Evolutionary conservation across 2,797 vertebrate genomes (phyloP), one percentile per base, ranked within the genome.

Genomic region (Muscicapa striata): DNA sequence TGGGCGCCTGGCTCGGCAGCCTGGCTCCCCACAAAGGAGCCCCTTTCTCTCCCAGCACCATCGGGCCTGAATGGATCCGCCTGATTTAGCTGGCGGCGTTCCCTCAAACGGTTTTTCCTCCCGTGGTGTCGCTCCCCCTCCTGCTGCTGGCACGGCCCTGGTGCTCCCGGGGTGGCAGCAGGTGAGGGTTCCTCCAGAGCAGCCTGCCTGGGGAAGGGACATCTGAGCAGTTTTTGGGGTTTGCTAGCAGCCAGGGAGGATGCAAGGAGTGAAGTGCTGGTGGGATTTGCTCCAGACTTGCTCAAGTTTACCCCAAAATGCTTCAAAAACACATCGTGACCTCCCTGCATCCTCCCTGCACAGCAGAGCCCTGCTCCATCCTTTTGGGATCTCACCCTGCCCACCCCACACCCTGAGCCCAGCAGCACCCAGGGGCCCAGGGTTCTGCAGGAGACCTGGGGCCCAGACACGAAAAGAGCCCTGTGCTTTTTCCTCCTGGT

Each of bases 31-130:
- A 93, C 93, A 94, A 89, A 93, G 87, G 76, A 30, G 0, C 66
- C 90, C 87, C 89, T 93, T 93, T 95, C 91, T 95, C 91, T 94
- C 74, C 2, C 0, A 15, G 51, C 70, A 78, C 43, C 38, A 12
- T 45, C 4, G 32, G 68, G 34, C 23, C 87, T 91, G 83, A 95
- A 96, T 95, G 93, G 27, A 94, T 58, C 80, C 10, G 32, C 54
- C 88, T 91, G 90, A 90, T 94, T 94, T 88, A 90, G 79, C 82
- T 89, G 88, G 91, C 67, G 18, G 58, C 74, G 41, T 75, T 94
- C 92, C 95, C 94, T 96, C 93, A 11, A 73, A 74, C 29, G 85
- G 85, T 61, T 94, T 89, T 40, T 7, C 15, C 54, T 30, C 4
- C 89, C 23, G 0, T 0, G n/a, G 45, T 6, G 24, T 43, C 41